Evolutionary conservation across 2,113 vertebrate genomes (phyloP), one percentile per base, ranked within the genome.

Genomic region (Osmerus eperlanus): DNA sequence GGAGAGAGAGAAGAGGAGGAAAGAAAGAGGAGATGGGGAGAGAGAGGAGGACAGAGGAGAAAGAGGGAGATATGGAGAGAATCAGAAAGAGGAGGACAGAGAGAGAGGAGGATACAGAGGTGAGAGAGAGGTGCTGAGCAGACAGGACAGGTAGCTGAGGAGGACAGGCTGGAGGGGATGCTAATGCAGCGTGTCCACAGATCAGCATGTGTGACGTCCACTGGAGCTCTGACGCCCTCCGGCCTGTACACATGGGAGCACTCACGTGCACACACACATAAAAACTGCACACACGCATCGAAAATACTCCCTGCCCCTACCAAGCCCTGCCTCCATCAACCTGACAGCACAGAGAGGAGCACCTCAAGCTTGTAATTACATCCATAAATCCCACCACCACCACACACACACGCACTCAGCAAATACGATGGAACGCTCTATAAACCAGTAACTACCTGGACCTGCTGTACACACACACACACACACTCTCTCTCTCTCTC

Each of bases 311-410:
- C 67, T 58, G 51, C 62, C 3, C 41, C 19, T 67, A 51, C 70
- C 65, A 58, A 55, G 78, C 72, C 73, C 73, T 63, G 64, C 51
- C 76, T 79, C 68, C 73, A 73, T 78, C 73, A 77, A 71, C 78
- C 83, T 74, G 75, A 78, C 76, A 78, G 76, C 47, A 79, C 58
- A 78, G 65, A 72, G 54, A 72, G 73, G 81, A 78, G 72, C 68
- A 72, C 84, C 76, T 86, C 77, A 80, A 83, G 83, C 83, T 85
- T 79, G 85, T 85, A 85, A 86, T 90, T 89, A 84, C 72, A 56
- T 15, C 3, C 55, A 86, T 85, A 84, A 82, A 83, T 82, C 19
- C 14, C 79, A 76, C n/a, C 63, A 54, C 64, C 52, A 28, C 15
- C 51, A 29, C 19, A 62, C 19, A 21, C 59, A 23, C 19, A 62